A percentile compares a stretch with the other conserved stretches of the same genome.
Evolutionary conservation across 2,113 vertebrate species (phyloP).

Genomic region (Trachemys scripta): DNA sequence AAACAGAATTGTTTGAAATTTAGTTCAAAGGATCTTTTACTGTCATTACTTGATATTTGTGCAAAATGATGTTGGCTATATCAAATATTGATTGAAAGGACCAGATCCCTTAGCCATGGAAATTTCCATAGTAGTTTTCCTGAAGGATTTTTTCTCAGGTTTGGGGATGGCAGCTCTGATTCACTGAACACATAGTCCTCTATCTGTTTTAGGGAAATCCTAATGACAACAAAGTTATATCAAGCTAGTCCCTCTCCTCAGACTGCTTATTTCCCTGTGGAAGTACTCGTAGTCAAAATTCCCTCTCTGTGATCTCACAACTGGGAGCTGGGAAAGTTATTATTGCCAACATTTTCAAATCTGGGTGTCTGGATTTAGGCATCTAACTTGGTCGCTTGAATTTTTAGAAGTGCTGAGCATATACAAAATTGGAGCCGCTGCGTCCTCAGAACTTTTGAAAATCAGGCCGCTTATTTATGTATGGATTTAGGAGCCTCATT

Average conservation of each 20-base stretch:
- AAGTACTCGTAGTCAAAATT: conserved; percentile 49
- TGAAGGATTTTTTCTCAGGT: conserved; percentile 44
- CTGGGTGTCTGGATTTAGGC: conserved; percentile 47
- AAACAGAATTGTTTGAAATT: not conserved
- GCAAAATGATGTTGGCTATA: not conserved
- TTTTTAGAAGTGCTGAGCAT: conserved; percentile 32
- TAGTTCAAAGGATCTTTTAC: not conserved
- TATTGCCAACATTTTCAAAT: conserved; percentile 30
- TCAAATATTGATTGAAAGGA: not conserved
- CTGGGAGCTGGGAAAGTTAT: conserved; percentile 5
- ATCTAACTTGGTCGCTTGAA: conserved; percentile 40
- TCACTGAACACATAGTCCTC: not conserved
- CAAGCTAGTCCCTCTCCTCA: conserved; percentile 1
- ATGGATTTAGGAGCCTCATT: conserved; percentile 30
- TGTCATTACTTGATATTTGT: not conserved
- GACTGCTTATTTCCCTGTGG: not conserved
- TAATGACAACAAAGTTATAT: not conserved
- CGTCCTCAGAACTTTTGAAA: conserved; percentile 40
- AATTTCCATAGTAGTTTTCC: conserved; percentile 6
- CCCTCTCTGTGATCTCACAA: not conserved
- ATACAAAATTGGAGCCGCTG: not conserved
- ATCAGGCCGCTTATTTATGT: conserved; percentile 39
- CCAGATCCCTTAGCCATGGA: not conserved
- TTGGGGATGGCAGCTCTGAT: not conserved
- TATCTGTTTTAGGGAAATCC: conserved; percentile 4